These are phyloP conservation scores for Nesoenas mayeri DNA, from an alignment of 2,113 vertebrate species.

Conservation along the genomic window DNA sequence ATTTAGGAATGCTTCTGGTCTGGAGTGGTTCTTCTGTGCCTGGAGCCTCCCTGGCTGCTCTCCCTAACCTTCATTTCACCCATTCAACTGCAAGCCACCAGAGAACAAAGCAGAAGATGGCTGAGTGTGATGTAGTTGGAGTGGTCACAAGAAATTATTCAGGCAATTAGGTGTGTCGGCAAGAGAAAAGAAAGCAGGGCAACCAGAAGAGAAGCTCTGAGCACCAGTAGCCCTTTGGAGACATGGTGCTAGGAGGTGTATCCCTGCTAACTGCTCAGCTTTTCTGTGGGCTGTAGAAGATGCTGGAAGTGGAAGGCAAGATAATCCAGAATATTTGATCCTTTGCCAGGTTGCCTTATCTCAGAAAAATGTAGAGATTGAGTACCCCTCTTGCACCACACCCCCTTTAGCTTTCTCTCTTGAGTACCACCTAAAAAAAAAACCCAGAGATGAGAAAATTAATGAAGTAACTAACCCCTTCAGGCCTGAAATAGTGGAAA, in stretches of 20 bases:
- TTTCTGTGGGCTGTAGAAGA: no score
- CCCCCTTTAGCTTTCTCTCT: not conserved
- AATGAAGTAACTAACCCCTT: not conserved
- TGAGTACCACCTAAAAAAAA: not conserved
- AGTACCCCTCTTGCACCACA: not conserved
- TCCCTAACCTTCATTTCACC: not conserved
- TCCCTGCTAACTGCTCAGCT: not conserved
- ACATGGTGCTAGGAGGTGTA: no score
- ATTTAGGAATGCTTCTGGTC: not conserved
- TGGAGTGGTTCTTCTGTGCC: not conserved
- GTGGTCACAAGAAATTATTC: not conserved
- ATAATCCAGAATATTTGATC: not conserved
- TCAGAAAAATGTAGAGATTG: not conserved
- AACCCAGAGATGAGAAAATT: not conserved
- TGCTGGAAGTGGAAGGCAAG: no score
- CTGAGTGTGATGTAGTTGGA: accelerated
- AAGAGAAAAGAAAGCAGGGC: not conserved
- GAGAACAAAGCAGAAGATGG: not conserved
- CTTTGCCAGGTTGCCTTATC: not conserved
- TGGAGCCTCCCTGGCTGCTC: not conserved
- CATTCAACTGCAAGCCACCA: not conserved
- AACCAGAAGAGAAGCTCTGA: not conserved
- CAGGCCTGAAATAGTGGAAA: not conserved
- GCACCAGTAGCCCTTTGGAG: not conserved
- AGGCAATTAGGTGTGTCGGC: accelerated